A percentile compares a stretch with the other conserved stretches of the same genome.
phyloP scores from a whole-genome alignment of 2,113 vertebrate genomes.

The Pseudopipra pipra region DNA sequence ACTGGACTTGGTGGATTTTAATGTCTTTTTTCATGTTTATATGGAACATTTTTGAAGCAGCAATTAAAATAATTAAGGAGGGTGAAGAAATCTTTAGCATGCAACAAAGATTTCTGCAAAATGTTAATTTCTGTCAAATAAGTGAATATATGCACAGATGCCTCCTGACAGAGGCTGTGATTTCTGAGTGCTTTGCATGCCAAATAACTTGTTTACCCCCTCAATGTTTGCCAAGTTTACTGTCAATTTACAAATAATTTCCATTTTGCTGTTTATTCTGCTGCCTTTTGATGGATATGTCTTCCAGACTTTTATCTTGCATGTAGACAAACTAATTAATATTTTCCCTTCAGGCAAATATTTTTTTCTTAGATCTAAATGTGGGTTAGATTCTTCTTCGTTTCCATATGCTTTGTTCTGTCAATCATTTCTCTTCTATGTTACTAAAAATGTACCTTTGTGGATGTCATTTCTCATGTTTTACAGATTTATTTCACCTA shows the following conservation, averaged over 20 bases:
- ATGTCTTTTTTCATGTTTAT: conserved; percentile 73
- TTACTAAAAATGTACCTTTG: conserved; percentile 82
- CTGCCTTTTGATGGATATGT: conserved; percentile 91
- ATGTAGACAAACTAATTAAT: conserved; percentile 97
- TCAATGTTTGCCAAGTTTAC: conserved; percentile 88
- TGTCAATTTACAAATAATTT: conserved; percentile 95
- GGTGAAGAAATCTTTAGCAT: conserved; percentile 83
- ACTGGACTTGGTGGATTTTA: conserved; percentile 65
- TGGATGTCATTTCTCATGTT: conserved; percentile 71
- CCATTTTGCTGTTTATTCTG: conserved; percentile 89
- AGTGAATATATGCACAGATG: conserved; percentile 89
- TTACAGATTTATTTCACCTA: conserved; percentile 70
- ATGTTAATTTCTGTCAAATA: conserved; percentile 91
- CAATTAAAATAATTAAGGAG: conserved; percentile 92
- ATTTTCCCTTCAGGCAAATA: conserved; percentile 95
- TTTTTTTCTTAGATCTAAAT: conserved; percentile 97
- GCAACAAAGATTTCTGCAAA: conserved; percentile 85
- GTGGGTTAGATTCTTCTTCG: conserved; percentile 87
- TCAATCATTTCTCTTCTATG: conserved; percentile 84
- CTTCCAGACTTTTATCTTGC: conserved; percentile 91
- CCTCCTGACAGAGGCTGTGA: conserved; percentile 84
- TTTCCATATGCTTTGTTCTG: conserved; percentile 93
- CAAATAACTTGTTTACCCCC: conserved; percentile 84
- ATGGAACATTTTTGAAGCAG: conserved; percentile 73
- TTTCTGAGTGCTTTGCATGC: conserved; percentile 80